Evolutionary conservation across 1,140 invertebrate genomes (phyloP), one percentile per base, ranked within the genome.

Genomic region (Trichomalopsis sarcophagae): DNA sequence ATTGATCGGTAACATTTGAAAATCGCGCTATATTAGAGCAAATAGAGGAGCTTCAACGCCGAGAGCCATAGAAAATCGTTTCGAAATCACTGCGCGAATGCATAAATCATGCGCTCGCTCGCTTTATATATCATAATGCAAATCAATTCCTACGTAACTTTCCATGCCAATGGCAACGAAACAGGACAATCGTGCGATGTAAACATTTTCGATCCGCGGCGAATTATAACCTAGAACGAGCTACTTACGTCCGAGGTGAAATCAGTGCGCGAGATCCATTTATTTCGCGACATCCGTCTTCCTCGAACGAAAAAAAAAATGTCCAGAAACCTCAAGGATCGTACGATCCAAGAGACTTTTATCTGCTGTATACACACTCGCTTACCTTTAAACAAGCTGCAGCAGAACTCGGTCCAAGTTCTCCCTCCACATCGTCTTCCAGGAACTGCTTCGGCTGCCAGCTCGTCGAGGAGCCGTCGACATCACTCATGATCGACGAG

Each of bases 321-420:
- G 33, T 36, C 33, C 40, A 44, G 47, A n/a, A 62, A n/a, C 17
- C 21, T 62, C 55, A n/a, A n/a, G 21, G 17, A n/a, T 62, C 55
- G n/a, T 62, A 14, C 11, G 47, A 50, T 50, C 47, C 47, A 50
- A 50, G 47, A 50, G 47, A 50, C 47, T 50, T 50, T 47, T 47
- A 50, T 50, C 47, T 50, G 14, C 14, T 2, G 21, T 44, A 44
- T 44, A 44, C 55, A 62, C 55, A 55, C 50, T 21, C 55, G 21
- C 21, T 62, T 62, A 62, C 55, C 55, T 62, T 62, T 62, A 62
- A 62, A 62, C 55, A 62, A 62, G 55, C 55, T 62, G 55, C 55
- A 21, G 55, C 6, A n/a, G 55, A 21, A 62, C 21, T 62, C 55
- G 55, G 55, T 62, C 55, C 55, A 62, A 62, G 55, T 62, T n/a